Evolutionary conservation across 1,140 invertebrate species (phyloP).

Genomic region (Copidosoma floridanum): DNA sequence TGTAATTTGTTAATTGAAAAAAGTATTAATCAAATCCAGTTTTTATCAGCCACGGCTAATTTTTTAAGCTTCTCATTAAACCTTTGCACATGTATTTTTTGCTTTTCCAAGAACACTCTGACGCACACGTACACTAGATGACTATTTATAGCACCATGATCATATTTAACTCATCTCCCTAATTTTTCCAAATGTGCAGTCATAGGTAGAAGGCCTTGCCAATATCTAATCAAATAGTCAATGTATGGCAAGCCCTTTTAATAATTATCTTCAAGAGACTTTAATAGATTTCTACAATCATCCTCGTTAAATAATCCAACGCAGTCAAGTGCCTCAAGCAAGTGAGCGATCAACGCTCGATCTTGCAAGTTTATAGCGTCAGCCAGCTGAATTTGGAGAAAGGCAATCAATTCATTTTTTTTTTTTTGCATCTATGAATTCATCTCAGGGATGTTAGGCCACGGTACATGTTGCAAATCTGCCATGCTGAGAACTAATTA

Average conservation of each 20-base stretch:
- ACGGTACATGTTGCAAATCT: constrained; percentile 63
- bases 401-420: constrained; percentile 68
- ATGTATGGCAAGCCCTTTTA: constrained; percentile 77
- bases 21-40: constrained; percentile 69
- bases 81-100: constrained; percentile 63
- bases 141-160: constrained; percentile 72
- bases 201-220: constrained; percentile 79
- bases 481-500: constrained; percentile 85
- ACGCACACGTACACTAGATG: constrained; percentile 81
- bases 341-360: constrained; percentile 76
- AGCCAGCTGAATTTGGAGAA: constrained; percentile 79
- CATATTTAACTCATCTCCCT: constrained; percentile 65
- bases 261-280: constrained; percentile 80
- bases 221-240: constrained; percentile 80
- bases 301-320: constrained; percentile 71
- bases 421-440: no score
- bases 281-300: constrained; percentile 74
- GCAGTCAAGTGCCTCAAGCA: constrained; percentile 84
- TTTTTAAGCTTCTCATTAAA: constrained; percentile 79
- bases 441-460: constrained; percentile 49
- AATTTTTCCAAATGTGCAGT: constrained; percentile 71
- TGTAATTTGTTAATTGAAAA: constrained; percentile 56
- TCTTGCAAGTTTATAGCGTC: constrained; percentile 86
- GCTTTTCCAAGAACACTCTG: constrained; percentile 73
- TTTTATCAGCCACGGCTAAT: constrained; percentile 80